Base-by-base conservation (phyloP, 2,113 vertebrate genomes). In the Tringa solitaria region DNA sequence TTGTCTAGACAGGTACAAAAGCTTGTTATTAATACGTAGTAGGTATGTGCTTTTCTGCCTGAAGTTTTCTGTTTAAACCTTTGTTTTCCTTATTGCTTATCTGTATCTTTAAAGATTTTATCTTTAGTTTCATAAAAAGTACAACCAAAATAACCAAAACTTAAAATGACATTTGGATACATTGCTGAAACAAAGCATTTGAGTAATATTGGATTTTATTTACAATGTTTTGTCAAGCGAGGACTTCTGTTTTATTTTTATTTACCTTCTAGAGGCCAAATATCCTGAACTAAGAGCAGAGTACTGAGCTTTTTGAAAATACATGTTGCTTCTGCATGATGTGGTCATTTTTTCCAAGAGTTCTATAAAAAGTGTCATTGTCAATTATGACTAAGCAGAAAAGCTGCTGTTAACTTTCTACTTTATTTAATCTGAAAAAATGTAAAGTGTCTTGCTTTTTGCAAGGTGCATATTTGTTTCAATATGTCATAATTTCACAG, bases 1-100 rank as follows among this genome's bases (percentile, higher is more conserved):
- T 87, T 96, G 96, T 83, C 90, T 81, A 56, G 84, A 63, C 95
- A 93, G 72, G 75, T 93, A 24, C 33, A 59, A 70, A 85, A 88
- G 48, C 75, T 75, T 79, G 45, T 65, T 96, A 61, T 87, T 45
- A 85, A 28, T 46, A 78, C 5, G 2, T 63, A 22, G 41, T 26
- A 85, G 75, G 54, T 56, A 35, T 82, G 67, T 85, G 53, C 41
- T 61, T 74, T 83, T 90, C 63, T 95, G 46, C 59, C 54, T 89
- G 37, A 74, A 84, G 37, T 93, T 90, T 63, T 81, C 46, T 65
- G 7, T 65, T 94, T 85, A 91, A 91, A 88, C 14, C 14, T 26
- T 79, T 80, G 24, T 54, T 87, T 84, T 87, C 53, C 21, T 30
- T 89, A 51, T 69, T 87, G 63, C 63, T 93, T 93, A 65, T 65